Percentiles rank a stretch among this genome's conserved stretches.
Conservation (phyloP, 2,888 invertebrate species). For the Agrochola macilenta region DNA sequence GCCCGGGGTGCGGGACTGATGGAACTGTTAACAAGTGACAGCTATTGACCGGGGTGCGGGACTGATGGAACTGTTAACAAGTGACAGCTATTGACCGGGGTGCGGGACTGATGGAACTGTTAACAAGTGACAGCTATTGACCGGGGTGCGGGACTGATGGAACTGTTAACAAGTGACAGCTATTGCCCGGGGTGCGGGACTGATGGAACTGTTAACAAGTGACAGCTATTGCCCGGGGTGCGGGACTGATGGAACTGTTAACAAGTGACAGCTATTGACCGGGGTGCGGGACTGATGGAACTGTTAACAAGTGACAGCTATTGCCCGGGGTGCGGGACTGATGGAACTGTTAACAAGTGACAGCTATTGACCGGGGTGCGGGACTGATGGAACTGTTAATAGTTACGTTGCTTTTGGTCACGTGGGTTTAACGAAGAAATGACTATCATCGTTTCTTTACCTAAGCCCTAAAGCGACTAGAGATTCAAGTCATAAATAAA, state of each 20-base stretch:
- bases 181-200: too few species aligned
- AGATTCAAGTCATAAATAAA: neutral
- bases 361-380: neutral
- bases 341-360: constrained; percentile 2
- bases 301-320: constrained; percentile 3
- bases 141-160: too few species aligned
- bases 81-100: neutral
- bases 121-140: too few species aligned
- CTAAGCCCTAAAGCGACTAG: too few species aligned
- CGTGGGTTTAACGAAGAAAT: neutral
- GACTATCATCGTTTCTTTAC: neutral
- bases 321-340: neutral
- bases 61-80: neutral
- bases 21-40: too few species aligned
- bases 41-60: neutral
- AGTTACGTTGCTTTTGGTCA: neutral
- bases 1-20: too few species aligned
- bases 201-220: too few species aligned
- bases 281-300: neutral
- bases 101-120: neutral
- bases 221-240: neutral
- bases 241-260: neutral
- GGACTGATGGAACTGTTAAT: neutral
- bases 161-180: too few species aligned
- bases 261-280: neutral